Percentiles rank a stretch among this genome's conserved stretches.
These are phyloP conservation scores for Nannobrachium achirus DNA, from an alignment of 2,113 vertebrate genomes.

Conservation along the genomic window DNA sequence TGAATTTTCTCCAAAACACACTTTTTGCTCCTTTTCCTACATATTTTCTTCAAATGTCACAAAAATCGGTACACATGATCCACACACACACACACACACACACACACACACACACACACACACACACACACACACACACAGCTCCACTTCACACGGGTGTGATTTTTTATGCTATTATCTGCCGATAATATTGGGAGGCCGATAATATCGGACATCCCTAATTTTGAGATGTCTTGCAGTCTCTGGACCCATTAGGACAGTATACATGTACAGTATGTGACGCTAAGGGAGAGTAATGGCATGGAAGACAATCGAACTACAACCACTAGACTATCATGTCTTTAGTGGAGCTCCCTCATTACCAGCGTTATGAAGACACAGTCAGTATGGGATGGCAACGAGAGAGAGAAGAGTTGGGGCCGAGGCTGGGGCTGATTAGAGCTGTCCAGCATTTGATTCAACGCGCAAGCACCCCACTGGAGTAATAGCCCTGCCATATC, in stretches of 20 bases:
- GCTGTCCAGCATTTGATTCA: slow-evolving; percentile 62
- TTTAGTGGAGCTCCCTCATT: slow-evolving; percentile 29
- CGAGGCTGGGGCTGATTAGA: slow-evolving; percentile 55
- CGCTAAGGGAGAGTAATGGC: neutral
- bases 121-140: too few relatives aligned
- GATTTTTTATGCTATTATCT: too few relatives aligned
- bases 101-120: too few relatives aligned
- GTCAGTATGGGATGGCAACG: slow-evolving; percentile 34
- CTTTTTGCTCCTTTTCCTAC: too few relatives aligned
- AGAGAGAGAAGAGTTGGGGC: slow-evolving; percentile 44
- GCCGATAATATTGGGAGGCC: too few relatives aligned
- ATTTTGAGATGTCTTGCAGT: slow-evolving; percentile 3
- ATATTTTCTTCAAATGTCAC: too few relatives aligned
- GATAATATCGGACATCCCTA: too few relatives aligned
- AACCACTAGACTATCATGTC: slow-evolving; percentile 6
- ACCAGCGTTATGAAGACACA: slow-evolving; percentile 47
- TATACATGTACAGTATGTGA: too few relatives aligned
- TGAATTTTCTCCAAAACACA: too few relatives aligned
- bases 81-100: too few relatives aligned
- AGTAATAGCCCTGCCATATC: slow-evolving; percentile 48
- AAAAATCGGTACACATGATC: too few relatives aligned
- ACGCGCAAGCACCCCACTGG: slow-evolving; percentile 56
- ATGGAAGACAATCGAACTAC: neutral
- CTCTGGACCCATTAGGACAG: slow-evolving; percentile 15
- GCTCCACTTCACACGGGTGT: too few relatives aligned